A percentile compares a stretch with the other conserved stretches of the same genome.
These are phyloP conservation scores for Parauchenoglanis punctatus DNA, from an alignment of 2,797 vertebrate genomes.

Conservation along the genomic window DNA sequence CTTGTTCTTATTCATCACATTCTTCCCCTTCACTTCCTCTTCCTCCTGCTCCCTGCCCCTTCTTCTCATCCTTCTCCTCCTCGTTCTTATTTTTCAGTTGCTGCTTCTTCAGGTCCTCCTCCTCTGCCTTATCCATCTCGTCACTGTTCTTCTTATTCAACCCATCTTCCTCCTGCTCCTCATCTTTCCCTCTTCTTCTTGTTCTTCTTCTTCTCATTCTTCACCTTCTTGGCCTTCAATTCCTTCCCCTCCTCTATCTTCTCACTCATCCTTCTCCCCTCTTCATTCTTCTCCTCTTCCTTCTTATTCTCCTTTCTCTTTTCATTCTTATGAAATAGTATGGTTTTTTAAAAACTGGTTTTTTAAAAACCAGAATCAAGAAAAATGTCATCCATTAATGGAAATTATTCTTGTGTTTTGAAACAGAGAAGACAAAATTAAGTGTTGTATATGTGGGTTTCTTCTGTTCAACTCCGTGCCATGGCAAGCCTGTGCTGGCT, in stretches of 20 bases:
- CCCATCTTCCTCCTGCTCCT: neutral
- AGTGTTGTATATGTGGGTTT: neutral
- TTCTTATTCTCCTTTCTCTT: neutral
- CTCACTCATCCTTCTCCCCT: neutral
- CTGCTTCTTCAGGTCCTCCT: neutral
- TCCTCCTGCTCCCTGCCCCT: neutral
- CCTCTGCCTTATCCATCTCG: neutral
- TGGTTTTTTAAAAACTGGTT: neutral
- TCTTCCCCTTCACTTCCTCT: neutral
- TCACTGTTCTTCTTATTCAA: neutral
- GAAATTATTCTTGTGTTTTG: neutral
- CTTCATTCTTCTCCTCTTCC: neutral
- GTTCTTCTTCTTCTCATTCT: neutral
- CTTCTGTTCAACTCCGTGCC: constrained; percentile 45
- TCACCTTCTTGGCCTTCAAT: neutral
- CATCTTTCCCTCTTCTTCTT: neutral
- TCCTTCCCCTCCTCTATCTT: neutral
- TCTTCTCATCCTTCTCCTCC: neutral
- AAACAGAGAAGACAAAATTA: neutral
- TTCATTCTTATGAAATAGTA: neutral
- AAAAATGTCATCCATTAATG: neutral
- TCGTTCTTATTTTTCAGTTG: no score
- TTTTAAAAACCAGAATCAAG: neutral
- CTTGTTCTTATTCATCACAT: neutral
- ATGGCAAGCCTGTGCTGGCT: constrained; percentile 23